Base-by-base conservation (phyloP, 2,888 invertebrate genomes). In the Conops quadrifasciatus region DNA sequence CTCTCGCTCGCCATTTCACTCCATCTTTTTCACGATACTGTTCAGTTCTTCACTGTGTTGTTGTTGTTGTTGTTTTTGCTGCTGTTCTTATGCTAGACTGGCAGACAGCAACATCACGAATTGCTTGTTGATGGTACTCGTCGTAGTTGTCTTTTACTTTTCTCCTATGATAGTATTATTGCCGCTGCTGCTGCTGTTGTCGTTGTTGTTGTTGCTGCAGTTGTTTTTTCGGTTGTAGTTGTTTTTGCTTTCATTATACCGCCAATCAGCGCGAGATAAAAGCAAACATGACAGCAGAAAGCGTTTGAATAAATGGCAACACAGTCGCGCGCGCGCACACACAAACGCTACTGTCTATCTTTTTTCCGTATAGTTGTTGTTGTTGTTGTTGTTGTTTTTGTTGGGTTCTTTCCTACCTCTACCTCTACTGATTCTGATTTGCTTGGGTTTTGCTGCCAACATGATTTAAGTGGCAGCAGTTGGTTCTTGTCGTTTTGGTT, bases 271-370 rank as follows among this genome's bases (percentile, higher is more conserved):
- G 78, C 59, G 30, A 62, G 47, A 65, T 59, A 78, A 68, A 70
- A 66, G 63, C 51, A 80, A 82, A 81, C 81, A 81, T 82, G 81
- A 81, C 82, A 82, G 81, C 82, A 80, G 82, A 58, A 68, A 81
- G 82, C 80, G 82, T 82, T 80, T 79, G 82, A 81, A 79, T 81
- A 81, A 82, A 81, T 80, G 80, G 81, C 78, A 80, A 73, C 72
- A 74, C 72, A 72, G 74, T 79, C 80, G 79, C 79, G 68, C 43
- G 79, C 80, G 79, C 79, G 76, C 49, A 49, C 79, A 76, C 49
- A 49, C 60, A 67, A 49, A 49, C 21, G 68, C 68, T 68, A 62
- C 68, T 51, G 63, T 72, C 60, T 58, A 51, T 21, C 49, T 62
- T 47, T 71, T 63, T 67, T 71, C 63, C 66, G 53, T 60, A 28